A percentile compares a stretch with the other conserved stretches of the same genome.
phyloP scores from a whole-genome alignment of 2,113 vertebrate genomes.

The Ranitomeya imitator region DNA sequence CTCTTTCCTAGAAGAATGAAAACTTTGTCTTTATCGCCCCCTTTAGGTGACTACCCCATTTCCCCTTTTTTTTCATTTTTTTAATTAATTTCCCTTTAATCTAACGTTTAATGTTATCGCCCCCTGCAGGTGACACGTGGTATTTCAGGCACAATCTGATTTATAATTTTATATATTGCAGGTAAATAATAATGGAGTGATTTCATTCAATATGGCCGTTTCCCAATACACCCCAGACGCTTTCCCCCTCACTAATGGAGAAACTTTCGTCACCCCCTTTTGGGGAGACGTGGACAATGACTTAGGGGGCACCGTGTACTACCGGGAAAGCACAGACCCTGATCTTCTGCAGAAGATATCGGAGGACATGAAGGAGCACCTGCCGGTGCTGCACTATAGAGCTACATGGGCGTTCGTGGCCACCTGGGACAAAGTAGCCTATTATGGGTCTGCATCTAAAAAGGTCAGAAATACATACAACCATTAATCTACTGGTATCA shows the following conservation, averaged over 20 bases:
- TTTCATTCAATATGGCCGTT: slow-evolving; percentile 61
- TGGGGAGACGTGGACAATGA: slow-evolving; percentile 70
- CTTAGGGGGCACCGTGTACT: slow-evolving; percentile 59
- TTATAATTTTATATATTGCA: slow-evolving; percentile 33
- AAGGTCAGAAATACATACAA: slow-evolving; percentile 55
- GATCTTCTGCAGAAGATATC: slow-evolving; percentile 59
- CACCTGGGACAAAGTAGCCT: slow-evolving; percentile 72
- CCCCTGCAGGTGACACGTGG: neutral
- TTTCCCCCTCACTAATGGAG: slow-evolving; percentile 59
- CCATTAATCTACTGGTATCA: neutral
- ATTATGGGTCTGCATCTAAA: slow-evolving; percentile 56
- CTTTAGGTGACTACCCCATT: too few relatives aligned
- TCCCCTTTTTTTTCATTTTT: too few relatives aligned
- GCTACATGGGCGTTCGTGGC: slow-evolving; percentile 66
- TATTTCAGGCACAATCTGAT: neutral
- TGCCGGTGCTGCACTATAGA: slow-evolving; percentile 37
- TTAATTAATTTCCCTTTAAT: neutral
- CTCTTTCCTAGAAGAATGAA: neutral
- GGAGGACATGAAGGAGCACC: slow-evolving; percentile 64
- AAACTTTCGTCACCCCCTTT: slow-evolving; percentile 63
- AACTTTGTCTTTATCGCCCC: neutral
- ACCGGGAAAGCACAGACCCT: slow-evolving; percentile 47
- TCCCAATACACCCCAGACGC: neutral
- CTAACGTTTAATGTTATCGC: neutral
- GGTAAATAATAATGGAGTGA: slow-evolving; percentile 73